Evolutionary conservation across 2,113 vertebrate species (phyloP).

Genomic region (Melanocharis versteri): DNA sequence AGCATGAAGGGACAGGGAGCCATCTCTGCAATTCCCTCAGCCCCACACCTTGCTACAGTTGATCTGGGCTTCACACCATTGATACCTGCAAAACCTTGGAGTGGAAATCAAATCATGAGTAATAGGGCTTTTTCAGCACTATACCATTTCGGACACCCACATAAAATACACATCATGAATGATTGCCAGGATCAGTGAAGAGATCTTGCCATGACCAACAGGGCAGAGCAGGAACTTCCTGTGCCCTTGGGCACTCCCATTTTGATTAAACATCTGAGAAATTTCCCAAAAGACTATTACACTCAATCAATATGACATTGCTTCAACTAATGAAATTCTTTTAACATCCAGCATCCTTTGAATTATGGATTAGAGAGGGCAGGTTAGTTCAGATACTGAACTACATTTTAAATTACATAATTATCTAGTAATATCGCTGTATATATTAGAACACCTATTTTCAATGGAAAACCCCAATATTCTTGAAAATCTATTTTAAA

Average conservation of each 20-base stretch:
- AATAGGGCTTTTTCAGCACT: neutral
- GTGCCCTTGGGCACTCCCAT: neutral
- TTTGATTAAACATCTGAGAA: conserved; percentile 58
- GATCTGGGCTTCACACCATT: accelerated
- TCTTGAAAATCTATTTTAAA: neutral
- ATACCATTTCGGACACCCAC: neutral
- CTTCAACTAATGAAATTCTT: conserved; percentile 47
- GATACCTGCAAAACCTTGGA: neutral
- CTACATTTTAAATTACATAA: conserved; percentile 35
- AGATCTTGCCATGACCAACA: neutral
- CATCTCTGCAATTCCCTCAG: neutral
- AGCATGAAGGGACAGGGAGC: neutral
- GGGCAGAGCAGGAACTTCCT: neutral
- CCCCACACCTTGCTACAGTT: neutral
- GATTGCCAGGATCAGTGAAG: neutral
- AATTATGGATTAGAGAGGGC: conserved; percentile 32
- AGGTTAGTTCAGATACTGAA: conserved; percentile 5
- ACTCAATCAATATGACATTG: conserved; percentile 53
- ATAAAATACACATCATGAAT: neutral
- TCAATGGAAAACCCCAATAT: neutral
- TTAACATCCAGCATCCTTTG: conserved; percentile 48
- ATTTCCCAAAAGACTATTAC: conserved; percentile 49
- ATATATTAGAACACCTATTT: conserved; percentile 5
- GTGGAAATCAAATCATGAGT: neutral
- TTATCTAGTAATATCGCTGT: conserved; percentile 31